Conservation (phyloP, 1,140 invertebrate species). For the Drosophila tani region DNA sequence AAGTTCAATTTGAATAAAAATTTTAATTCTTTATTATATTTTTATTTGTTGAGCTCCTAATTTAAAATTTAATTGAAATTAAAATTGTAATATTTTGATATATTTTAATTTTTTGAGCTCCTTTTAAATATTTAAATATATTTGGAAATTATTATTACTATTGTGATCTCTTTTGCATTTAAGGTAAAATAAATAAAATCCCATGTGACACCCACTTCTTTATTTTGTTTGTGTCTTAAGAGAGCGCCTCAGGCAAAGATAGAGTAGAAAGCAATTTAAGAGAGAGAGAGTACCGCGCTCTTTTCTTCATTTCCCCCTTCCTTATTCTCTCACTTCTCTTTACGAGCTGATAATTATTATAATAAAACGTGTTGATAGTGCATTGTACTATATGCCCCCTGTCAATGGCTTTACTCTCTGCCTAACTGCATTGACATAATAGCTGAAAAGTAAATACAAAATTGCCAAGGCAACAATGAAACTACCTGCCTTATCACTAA, state of each 20-base stretch:
- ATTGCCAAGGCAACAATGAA: conserved; percentile 4
- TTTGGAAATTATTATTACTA: no score
- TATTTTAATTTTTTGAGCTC: no score
- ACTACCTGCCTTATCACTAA: conserved; percentile 11
- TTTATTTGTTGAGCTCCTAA: no score
- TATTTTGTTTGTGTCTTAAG: background rate
- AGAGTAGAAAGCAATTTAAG: conserved; percentile 4
- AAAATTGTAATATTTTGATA: no score
- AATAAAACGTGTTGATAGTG: conserved; percentile 10
- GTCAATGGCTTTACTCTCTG: conserved; percentile 2
- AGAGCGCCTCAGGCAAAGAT: background rate
- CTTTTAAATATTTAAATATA: no score
- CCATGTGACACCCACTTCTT: background rate
- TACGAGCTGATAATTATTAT: conserved; percentile 7
- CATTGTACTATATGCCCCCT: background rate
- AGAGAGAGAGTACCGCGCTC: conserved; percentile 10
- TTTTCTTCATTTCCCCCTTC: background rate
- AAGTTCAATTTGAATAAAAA: no score
- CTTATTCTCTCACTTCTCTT: background rate
- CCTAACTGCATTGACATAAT: conserved; percentile 19
- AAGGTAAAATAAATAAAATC: background rate
- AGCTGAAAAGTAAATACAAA: conserved; percentile 1
- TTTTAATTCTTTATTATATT: no score
- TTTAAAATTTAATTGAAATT: no score
- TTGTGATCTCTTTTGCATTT: background rate